Evolutionary conservation across 2,113 vertebrate genomes (phyloP).

Genomic region (Chamaea fasciata): DNA sequence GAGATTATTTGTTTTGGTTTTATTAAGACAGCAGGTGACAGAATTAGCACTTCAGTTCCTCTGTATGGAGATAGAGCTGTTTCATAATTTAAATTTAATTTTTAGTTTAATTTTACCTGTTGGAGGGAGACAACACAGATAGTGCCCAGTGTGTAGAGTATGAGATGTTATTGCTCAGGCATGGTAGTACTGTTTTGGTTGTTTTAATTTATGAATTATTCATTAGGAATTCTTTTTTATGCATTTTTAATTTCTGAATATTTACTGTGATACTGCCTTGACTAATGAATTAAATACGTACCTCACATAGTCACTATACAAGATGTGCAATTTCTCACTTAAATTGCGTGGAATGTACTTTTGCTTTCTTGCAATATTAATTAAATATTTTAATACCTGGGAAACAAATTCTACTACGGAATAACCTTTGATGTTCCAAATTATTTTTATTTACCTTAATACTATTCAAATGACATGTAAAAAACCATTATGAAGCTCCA

Average conservation of each 20-base stretch:
- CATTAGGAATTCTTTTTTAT: not conserved
- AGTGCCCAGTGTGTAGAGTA: not conserved
- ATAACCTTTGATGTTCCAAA: not conserved
- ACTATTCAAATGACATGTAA: not conserved
- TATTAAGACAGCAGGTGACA: not conserved
- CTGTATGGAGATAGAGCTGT: not conserved
- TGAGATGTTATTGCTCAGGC: not conserved
- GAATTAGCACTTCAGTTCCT: not conserved
- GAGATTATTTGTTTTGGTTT: not conserved
- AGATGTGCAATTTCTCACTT: not conserved
- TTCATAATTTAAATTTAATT: not conserved
- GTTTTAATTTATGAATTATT: not conserved
- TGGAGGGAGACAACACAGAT: not conserved
- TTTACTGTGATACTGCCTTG: not conserved
- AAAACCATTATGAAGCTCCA: not conserved
- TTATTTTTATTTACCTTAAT: not conserved
- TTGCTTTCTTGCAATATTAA: not conserved
- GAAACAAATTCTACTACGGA: not conserved
- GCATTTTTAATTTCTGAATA: not conserved
- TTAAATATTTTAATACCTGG: not conserved
- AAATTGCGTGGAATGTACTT: not conserved
- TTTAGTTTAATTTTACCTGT: not conserved
- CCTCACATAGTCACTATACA: not conserved
- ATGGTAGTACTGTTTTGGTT: not conserved
- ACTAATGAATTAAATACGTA: not conserved